Percentiles rank a stretch among this genome's conserved stretches.
phyloP scores from a whole-genome alignment of 2,797 vertebrate genomes.

The Smutsia temminckii region DNA sequence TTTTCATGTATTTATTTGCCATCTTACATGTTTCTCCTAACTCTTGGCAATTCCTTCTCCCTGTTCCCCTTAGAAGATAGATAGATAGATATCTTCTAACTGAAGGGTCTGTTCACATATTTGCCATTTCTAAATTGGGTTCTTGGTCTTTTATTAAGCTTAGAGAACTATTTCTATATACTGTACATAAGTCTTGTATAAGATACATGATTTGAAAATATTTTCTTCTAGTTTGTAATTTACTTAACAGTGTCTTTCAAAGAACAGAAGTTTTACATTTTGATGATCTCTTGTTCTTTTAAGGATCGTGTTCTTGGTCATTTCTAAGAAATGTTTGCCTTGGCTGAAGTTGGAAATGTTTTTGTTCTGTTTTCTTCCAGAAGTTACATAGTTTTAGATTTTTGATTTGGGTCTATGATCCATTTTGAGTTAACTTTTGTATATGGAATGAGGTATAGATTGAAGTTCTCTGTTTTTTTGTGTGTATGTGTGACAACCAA shows the following conservation, averaged over 20 bases:
- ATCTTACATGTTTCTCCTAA: not conserved
- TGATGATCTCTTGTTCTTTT: conserved; percentile 1
- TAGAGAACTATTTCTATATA: not conserved
- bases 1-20: not conserved
- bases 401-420: not conserved
- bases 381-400: not conserved
- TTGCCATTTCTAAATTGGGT: conserved; percentile 16
- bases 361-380: not conserved
- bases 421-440: conserved; percentile 8
- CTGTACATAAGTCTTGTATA: not conserved
- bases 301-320: not conserved
- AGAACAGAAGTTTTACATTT: conserved; percentile 24
- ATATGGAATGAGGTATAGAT: not conserved
- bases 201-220: not conserved
- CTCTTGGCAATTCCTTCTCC: too few relatives aligned
- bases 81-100: not conserved
- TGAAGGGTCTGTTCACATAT: not conserved
- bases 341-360: not conserved
- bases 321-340: conserved; percentile 8
- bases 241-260: not conserved
- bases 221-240: not conserved
- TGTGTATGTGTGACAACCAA: not conserved
- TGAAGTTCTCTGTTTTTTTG: not conserved
- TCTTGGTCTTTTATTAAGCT: not conserved
- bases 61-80: too few relatives aligned